A percentile compares a stretch with the other conserved stretches of the same genome.
These are phyloP conservation scores for Parelbella ahira DNA, from an alignment of 2,888 invertebrate genomes.

Conservation along the genomic window DNA sequence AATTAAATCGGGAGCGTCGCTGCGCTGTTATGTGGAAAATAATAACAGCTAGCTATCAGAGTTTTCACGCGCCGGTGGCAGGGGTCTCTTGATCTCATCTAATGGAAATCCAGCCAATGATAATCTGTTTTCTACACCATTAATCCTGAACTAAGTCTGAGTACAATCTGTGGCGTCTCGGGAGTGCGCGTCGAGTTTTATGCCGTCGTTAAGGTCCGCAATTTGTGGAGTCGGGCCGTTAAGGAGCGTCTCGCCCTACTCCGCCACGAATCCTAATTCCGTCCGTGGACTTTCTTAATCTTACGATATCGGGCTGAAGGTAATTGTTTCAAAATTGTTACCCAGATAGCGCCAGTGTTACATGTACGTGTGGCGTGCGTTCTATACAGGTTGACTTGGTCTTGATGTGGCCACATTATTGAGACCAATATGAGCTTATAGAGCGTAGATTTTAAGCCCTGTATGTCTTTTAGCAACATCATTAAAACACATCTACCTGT, in stretches of 20 bases:
- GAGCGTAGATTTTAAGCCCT: no score
- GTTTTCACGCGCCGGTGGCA: constrained; percentile 78
- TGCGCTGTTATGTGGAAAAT: constrained; percentile 78
- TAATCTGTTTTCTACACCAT: constrained; percentile 82
- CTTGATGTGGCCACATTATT: no score
- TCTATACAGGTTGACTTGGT: no score
- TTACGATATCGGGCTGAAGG: constrained; percentile 75
- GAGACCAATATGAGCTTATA: no score
- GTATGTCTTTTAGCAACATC: no score
- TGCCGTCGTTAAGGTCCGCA: constrained; percentile 79
- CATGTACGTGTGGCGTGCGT: not conserved
- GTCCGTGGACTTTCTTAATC: constrained; percentile 79
- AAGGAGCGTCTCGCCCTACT: constrained; percentile 66
- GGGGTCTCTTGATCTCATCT: constrained; percentile 57
- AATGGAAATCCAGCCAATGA: constrained; percentile 80
- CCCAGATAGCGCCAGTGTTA: constrained; percentile 40
- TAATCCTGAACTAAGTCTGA: constrained; percentile 80
- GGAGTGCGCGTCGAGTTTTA: constrained; percentile 76
- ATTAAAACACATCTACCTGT: no score
- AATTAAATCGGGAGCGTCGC: constrained; percentile 76
- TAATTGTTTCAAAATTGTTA: constrained; percentile 79
- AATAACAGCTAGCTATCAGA: constrained; percentile 73
- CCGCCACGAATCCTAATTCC: constrained; percentile 73
- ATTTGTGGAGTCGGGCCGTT: constrained; percentile 79
- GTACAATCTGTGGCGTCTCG: constrained; percentile 77